A percentile compares a stretch with the other conserved stretches of the same genome.
phyloP scores from a whole-genome alignment of 2,113 vertebrate genomes.

The Struthidea cinerea region DNA sequence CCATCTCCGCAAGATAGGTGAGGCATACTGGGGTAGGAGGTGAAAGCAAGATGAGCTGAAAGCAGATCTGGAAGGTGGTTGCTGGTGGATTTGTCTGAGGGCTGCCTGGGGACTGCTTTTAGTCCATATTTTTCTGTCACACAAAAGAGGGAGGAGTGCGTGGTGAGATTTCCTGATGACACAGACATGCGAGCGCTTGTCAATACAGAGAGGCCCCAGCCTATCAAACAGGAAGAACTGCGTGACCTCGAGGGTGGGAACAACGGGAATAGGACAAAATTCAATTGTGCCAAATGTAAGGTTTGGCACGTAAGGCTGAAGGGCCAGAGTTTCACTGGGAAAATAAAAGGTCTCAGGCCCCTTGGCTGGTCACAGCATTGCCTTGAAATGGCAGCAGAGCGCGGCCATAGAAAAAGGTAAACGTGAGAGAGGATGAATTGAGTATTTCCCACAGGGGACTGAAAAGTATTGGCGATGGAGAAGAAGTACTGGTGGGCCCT shows the following conservation, averaged over 20 bases:
- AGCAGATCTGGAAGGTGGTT: neutral
- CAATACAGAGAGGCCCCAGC: slow-evolving; percentile 19
- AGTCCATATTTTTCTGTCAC: neutral
- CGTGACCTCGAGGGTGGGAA: slow-evolving; percentile 18
- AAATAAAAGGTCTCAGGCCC: neutral
- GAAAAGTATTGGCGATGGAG: neutral
- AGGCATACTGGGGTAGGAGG: neutral
- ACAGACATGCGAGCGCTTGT: neutral
- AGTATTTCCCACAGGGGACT: neutral
- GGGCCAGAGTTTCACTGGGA: neutral
- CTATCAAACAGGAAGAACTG: slow-evolving; percentile 57
- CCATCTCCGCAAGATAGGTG: neutral
- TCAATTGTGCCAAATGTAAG: neutral
- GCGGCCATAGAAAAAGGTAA: neutral
- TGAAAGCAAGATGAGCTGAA: neutral
- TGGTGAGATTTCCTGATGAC: slow-evolving; percentile 42
- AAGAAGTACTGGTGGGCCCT: neutral
- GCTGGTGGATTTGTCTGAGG: neutral
- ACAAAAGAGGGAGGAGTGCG: slow-evolving; percentile 43
- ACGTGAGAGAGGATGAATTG: neutral
- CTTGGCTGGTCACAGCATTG: neutral
- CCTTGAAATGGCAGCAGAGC: neutral
- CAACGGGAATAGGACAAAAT: slow-evolving; percentile 30
- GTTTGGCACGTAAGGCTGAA: slow-evolving; percentile 24
- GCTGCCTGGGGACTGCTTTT: neutral